Percentiles rank a stretch among this genome's conserved stretches.
Evolutionary conservation across 2,113 vertebrate genomes (phyloP).

Genomic region (Chionis minor): DNA sequence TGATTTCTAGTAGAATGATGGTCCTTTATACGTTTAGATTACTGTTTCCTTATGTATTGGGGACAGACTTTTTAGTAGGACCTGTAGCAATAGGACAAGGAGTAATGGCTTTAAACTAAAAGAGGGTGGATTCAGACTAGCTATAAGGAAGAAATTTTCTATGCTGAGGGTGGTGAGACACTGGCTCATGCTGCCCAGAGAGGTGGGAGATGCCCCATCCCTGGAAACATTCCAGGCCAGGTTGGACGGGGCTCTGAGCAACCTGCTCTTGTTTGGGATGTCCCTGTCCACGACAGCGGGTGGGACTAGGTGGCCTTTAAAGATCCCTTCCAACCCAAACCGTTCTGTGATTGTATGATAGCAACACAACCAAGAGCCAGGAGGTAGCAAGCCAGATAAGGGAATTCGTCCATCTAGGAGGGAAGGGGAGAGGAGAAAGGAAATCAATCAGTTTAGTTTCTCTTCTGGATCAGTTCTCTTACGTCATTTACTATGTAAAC

Average conservation of each 20-base stretch:
- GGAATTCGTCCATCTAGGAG: neutral
- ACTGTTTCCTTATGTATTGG: neutral
- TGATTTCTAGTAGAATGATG: neutral
- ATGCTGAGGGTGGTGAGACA: fast-evolving
- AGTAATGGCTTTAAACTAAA: neutral
- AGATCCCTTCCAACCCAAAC: neutral
- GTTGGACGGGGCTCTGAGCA: neutral
- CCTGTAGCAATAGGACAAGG: fast-evolving
- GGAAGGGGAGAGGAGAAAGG: neutral
- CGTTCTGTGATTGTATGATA: neutral
- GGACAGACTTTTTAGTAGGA: neutral
- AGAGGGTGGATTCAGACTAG: neutral
- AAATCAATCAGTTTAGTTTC: neutral
- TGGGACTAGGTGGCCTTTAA: neutral
- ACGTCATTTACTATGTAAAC: neutral
- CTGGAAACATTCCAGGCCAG: neutral
- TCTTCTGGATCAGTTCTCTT: neutral
- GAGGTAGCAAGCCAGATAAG: neutral
- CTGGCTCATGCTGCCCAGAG: neutral
- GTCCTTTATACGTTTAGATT: neutral
- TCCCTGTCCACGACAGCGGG: fast-evolving
- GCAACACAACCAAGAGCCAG: neutral
- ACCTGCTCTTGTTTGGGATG: neutral
- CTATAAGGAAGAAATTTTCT: neutral
- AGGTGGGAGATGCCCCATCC: neutral